Evolutionary conservation across 2,113 vertebrate species (phyloP).

Genomic region (Apistogramma diplotaenia): DNA sequence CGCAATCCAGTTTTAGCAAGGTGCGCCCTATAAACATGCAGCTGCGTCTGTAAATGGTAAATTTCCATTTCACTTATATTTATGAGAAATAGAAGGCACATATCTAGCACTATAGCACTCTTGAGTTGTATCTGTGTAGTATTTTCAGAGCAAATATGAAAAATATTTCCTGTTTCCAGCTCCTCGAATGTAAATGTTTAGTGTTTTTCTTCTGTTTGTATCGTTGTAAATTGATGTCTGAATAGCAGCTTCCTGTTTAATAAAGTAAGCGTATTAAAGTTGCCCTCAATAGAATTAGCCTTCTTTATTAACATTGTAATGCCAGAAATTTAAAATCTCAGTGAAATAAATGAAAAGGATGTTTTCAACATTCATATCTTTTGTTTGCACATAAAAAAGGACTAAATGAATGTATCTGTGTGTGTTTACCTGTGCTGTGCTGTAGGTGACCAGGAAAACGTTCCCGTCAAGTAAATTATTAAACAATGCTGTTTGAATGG

Average conservation of each 20-base stretch:
- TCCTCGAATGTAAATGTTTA: background rate
- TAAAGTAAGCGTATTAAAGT: background rate
- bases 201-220: background rate
- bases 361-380: background rate
- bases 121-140: background rate
- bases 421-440: background rate
- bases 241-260: background rate
- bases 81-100: background rate
- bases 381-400: background rate
- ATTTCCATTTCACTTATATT: background rate
- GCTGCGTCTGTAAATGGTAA: background rate
- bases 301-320: background rate
- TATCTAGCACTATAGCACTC: background rate
- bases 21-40: background rate
- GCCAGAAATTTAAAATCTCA: background rate
- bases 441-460: conserved; percentile 18
- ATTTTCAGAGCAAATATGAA: background rate
- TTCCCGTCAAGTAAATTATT: background rate
- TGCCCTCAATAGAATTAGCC: background rate
- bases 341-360: background rate
- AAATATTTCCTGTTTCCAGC: background rate
- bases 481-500: background rate
- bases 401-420: background rate
- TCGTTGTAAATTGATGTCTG: background rate
- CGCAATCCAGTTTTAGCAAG: background rate